Base-by-base conservation (phyloP, 2,797 vertebrate species). In the Eptatretus atami region DNA sequence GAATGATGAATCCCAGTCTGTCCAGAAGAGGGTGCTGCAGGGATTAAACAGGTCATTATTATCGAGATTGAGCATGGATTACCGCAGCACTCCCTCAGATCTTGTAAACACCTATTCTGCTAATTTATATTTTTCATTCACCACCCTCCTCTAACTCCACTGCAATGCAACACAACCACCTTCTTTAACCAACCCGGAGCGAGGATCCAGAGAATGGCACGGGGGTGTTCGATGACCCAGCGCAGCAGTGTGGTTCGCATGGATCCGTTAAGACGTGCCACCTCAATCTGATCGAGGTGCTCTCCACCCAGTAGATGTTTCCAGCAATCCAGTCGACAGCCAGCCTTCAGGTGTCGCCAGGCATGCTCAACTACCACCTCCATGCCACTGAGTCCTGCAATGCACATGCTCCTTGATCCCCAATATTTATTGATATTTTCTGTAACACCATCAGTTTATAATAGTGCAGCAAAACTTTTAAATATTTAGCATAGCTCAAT, bases 261-360 rank as follows among this genome's bases (percentile, higher is more conserved):
- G 67, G 84, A 85, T 54, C 90, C 90, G 0, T 96, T 84, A 69
- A 96, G 77, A 70, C 81, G 92, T 70, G 90, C 90, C 73, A 96
- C 90, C 69, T 96, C 90, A 1, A 96, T 96, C 77, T 96, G 90
- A 73, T 96, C 90, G 73, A 96, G 75, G 73, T 95, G 70, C 88
- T 96, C 74, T 96, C 90, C 65, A 96, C 90, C 90, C 90, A 96
- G 75, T 96, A 96, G 74, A 96, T 96, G 73, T 95, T 96, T 69
- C 88, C 87, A 1, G 87, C 90, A 1, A 96, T 96, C 90, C 90
- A 96, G 76, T 96, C 90, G 64, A 96, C 88, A 0, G 88, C 88
- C 69, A 95, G 3, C 90, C 90, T 73, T 96, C 88, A 0, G 90
- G 90, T 2, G 90, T 94, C 55, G 88, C 87, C 71, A 96, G 70